Conservation (phyloP, 2,888 invertebrate genomes). For the Yponomeuta evonymella region DNA sequence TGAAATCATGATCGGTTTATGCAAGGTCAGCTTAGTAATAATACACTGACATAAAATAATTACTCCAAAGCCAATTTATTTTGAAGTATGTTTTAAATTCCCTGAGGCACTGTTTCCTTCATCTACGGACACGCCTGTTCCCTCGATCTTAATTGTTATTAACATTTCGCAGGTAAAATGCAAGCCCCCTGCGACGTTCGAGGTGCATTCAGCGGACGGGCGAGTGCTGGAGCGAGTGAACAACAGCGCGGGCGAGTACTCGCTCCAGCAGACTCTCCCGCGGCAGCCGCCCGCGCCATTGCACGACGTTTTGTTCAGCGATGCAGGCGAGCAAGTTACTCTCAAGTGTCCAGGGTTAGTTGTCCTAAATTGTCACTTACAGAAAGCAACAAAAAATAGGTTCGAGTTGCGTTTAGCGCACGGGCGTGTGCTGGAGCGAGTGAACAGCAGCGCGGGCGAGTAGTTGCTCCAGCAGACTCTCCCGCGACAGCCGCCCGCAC, state of each 20-base stretch:
- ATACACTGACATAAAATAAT: too few species aligned
- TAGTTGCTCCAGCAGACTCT: conserved; percentile 41
- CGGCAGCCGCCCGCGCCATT: conserved; percentile 27
- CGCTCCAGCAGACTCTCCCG: conserved; percentile 31
- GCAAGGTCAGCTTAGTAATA: conserved; percentile 34
- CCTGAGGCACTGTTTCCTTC: too few species aligned
- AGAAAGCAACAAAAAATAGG: too few species aligned
- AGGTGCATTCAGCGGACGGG: not conserved
- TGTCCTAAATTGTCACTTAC: not conserved
- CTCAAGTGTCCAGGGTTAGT: conserved; percentile 44
- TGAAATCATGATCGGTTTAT: conserved; percentile 48
- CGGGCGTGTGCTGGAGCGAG: not conserved
- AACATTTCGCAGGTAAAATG: conserved; percentile 27
- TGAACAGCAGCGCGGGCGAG: conserved; percentile 77
- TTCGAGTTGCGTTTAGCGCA: not conserved
- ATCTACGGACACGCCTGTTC: too few species aligned
- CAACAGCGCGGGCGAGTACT: conserved; percentile 77
- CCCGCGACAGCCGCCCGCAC: conserved; percentile 34
- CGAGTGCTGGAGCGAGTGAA: conserved; percentile 35
- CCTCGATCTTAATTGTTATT: not conserved
- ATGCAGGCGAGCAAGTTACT: conserved; percentile 27
- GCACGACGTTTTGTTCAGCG: conserved; percentile 33
- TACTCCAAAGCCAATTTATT: too few species aligned
- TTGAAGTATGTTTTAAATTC: too few species aligned
- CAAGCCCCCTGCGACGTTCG: conserved; percentile 44